Conservation (phyloP, 2,888 invertebrate species). For the Anoncus sp. region DNA sequence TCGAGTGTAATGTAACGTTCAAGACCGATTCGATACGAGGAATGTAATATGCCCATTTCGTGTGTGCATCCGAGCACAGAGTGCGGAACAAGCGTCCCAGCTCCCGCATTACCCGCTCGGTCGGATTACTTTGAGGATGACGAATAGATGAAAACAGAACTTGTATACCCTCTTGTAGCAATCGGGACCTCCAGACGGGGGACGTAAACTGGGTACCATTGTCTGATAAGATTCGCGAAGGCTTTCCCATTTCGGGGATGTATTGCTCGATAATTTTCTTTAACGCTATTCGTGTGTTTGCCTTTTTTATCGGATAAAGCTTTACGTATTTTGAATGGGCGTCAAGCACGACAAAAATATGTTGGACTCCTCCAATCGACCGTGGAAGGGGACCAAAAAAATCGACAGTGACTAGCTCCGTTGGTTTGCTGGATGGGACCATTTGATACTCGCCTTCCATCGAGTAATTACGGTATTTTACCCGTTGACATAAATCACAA, state of each 20-base stretch:
- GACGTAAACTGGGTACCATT: slow-evolving; percentile 19
- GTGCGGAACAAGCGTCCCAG: slow-evolving; percentile 26
- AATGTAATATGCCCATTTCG: slow-evolving; percentile 30
- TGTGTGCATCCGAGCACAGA: slow-evolving; percentile 28
- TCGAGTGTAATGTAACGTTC: slow-evolving; percentile 39
- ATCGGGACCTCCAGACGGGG: not conserved
- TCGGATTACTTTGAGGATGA: slow-evolving; percentile 47
- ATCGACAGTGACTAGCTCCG: not conserved
- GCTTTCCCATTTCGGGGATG: slow-evolving; percentile 12
- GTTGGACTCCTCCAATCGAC: slow-evolving; percentile 63
- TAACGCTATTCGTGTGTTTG: not conserved
- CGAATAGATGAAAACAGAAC: slow-evolving; percentile 27
- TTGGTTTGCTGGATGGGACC: not conserved
- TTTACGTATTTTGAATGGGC: not conserved
- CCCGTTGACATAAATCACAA: slow-evolving; percentile 9
- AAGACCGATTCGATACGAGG: slow-evolving; percentile 8
- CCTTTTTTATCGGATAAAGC: slow-evolving; percentile 34
- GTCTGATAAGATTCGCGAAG: slow-evolving; percentile 6
- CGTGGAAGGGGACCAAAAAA: slow-evolving; percentile 38
- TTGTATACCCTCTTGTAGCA: not conserved
- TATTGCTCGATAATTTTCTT: slow-evolving; percentile 16
- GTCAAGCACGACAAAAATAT: slow-evolving; percentile 28
- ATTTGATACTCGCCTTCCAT: slow-evolving; percentile 4
- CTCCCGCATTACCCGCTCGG: slow-evolving; percentile 43
- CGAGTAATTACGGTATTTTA: not conserved